These are phyloP conservation scores for Trissolcus japonicus DNA, from an alignment of 2,888 invertebrate genomes.

Conservation along the genomic window DNA sequence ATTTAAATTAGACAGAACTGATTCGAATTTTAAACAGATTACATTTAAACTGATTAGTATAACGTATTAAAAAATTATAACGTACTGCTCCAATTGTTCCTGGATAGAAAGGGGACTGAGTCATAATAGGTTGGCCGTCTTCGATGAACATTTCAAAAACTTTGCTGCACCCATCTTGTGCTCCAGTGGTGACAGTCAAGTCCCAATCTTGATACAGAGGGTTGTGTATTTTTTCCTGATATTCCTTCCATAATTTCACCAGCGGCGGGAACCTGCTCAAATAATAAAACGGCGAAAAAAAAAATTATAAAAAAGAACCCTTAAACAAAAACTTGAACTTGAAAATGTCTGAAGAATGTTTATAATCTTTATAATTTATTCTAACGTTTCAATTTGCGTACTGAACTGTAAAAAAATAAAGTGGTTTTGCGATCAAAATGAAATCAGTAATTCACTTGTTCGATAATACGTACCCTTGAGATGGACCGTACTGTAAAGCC, in stretches of 20 bases:
- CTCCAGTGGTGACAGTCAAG: constrained; percentile 83
- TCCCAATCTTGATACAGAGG: constrained; percentile 80
- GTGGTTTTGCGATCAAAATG: too few species aligned
- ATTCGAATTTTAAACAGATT: not conserved
- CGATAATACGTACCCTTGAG: constrained; percentile 80
- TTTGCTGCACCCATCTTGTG: constrained; percentile 86
- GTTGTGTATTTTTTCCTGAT: constrained; percentile 81
- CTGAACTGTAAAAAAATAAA: too few species aligned
- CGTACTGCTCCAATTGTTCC: constrained; percentile 78
- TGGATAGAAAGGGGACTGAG: constrained; percentile 83
- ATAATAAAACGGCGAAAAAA: not conserved
- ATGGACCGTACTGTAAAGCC: constrained; percentile 85
- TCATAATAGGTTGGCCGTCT: constrained; percentile 82
- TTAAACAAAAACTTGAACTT: not conserved
- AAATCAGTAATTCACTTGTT: constrained; percentile 2
- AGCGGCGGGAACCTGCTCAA: constrained; percentile 79
- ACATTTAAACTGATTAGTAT: too few species aligned
- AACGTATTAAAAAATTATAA: not conserved
- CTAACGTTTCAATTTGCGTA: too few species aligned
- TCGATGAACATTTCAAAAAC: constrained; percentile 83
- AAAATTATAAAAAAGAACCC: not conserved
- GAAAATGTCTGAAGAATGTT: not conserved
- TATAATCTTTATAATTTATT: too few species aligned
- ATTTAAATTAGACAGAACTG: not conserved
- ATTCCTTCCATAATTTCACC: constrained; percentile 79